A percentile compares a stretch with the other conserved stretches of the same genome.
Evolutionary conservation across 2,113 vertebrate genomes (phyloP).

Genomic region (Epinephelus lanceolatus): DNA sequence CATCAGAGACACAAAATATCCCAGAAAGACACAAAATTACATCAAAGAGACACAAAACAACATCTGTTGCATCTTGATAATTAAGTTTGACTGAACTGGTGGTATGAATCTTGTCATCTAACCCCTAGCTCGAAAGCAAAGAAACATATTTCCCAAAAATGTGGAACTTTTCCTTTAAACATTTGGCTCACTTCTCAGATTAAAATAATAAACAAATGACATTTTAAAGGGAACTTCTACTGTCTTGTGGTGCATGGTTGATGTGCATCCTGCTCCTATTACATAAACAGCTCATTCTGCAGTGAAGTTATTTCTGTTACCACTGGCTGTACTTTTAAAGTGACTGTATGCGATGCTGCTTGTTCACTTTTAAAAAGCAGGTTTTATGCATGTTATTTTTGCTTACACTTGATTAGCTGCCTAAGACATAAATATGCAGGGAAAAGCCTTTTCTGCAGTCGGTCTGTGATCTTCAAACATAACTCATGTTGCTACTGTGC

Average conservation of each 20-base stretch:
- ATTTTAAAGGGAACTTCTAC: conserved; percentile 14
- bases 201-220: neutral
- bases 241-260: neutral
- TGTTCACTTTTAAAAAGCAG: neutral
- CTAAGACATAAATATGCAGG: conserved; percentile 24
- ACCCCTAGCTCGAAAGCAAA: too few relatives aligned
- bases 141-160: neutral
- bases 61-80: too few relatives aligned
- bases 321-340: conserved; percentile 20
- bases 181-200: neutral
- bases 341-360: neutral
- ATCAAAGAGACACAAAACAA: too few relatives aligned
- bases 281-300: neutral
- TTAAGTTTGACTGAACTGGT: too few relatives aligned
- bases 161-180: neutral
- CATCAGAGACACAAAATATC: too few relatives aligned
- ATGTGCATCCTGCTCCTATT: neutral
- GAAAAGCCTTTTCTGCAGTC: conserved; percentile 8
- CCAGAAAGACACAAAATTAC: too few relatives aligned
- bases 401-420: conserved; percentile 19
- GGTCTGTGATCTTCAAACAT: conserved; percentile 16
- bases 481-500: conserved; percentile 20
- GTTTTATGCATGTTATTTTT: conserved; percentile 6
- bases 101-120: too few relatives aligned
- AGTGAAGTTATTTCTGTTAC: conserved; percentile 10